Evolutionary conservation across 2,888 invertebrate genomes (phyloP), one percentile per base, ranked within the genome.

Genomic region (Hecatera dysodea): DNA sequence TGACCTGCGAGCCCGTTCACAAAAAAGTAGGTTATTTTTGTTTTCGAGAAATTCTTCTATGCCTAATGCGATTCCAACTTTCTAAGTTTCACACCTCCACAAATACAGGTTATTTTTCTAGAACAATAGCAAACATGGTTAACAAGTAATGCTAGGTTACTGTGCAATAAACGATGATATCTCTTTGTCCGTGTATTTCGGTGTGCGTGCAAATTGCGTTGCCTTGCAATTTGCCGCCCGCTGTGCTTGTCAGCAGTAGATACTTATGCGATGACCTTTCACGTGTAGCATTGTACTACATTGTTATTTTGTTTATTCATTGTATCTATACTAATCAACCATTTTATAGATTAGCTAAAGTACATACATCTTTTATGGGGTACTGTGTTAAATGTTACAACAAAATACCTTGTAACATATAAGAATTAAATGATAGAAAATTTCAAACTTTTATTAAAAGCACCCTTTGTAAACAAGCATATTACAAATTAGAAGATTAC

Each of bases 161-260:
- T 12, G 48, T 22, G 22, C 27, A 60, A 69, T 76, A 74, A 67
- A 63, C 52, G 55, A 63, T 74, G 27, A 55, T 36, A 52, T 64
- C 29, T 64, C 22, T 9, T 44, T 9, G 50, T 2, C 36, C 46
- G 44, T 50, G 48, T 73, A 73, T 74, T 78, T 50, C 75, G 67
- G 36, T 53, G 62, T 66, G 72, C 68, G 67, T 73, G 66, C 60
- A 60, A 82, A 66, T 68, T 75, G 64, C 55, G n/a, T 24, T n/a
- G 60, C 12, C 48, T 44, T 57, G 68, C 70, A 84, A 83, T 83
- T 76, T 56, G 50, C 82, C 82, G 36, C 82, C 82, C 72, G 82
- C 73, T 46, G 82, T n/a, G 82, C n/a, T 36, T 27, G 22, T 24
- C 62, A 44, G 53, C 50, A 15, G 24, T 36, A 42, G 42, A 24